Base-by-base conservation (phyloP, 1,140 invertebrate species). In the Diabrotica virgifera region DNA sequence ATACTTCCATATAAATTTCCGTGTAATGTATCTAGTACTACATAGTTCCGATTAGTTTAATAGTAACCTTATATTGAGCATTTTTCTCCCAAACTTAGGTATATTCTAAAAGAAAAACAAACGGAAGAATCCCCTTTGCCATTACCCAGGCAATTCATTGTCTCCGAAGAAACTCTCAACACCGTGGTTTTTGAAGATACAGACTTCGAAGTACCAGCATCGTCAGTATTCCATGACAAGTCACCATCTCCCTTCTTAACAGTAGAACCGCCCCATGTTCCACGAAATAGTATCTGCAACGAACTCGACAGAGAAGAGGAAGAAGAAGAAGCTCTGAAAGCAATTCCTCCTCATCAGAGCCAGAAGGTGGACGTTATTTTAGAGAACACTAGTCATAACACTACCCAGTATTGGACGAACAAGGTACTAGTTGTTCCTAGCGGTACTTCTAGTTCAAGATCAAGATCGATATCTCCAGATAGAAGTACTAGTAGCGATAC, bases 221-320 rank as follows among this genome's bases (percentile, higher is more conserved):
- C 53, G 9, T 63, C 62, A 14, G 66, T 60, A 13, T 40, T 63
- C 59, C 24, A 24, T 4, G 24, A 24, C 1, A 63, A 70, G 53
- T 70, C 68, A 50, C 67, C 71, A 46, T 75, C 72, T 8, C 74
- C 74, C 2, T 74, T 72, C 60, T 72, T 74, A 10, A 68, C 60
- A 13, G 67, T 74, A 24, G 68, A 74, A 35, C 50, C 67, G n/a
- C 67, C 68, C 13, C 46, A 70, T 38, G 66, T 62, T 24, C 73
- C 73, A 3, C 67, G 72, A 66, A 71, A 74, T 14, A 75, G 74
- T 50, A 65, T 75, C 52, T 70, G 75, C 58, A 67, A 68, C 6
- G 73, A 51, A 10, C n/a, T 67, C 9, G 59, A 58, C 12, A 73
- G 64, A 50, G 72, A 75, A 64, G 69, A 72, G 0, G 71, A 76